Conservation (phyloP, 2,797 vertebrate species). For the Sebastes steindachneri region DNA sequence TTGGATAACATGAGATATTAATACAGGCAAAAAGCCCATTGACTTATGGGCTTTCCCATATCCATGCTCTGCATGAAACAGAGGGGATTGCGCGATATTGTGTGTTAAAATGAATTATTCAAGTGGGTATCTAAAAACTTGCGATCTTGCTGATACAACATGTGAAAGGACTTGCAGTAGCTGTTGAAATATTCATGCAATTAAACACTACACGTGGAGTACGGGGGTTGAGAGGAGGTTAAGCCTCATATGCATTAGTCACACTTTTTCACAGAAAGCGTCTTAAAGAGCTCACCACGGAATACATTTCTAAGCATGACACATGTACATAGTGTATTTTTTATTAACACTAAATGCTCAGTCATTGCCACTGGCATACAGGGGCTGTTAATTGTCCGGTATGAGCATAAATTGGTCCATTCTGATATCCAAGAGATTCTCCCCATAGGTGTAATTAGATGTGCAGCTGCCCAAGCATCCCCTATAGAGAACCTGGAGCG, state of each 20-base stretch:
- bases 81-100: constrained; percentile 1
- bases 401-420: constrained; percentile 60
- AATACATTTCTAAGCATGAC: neutral
- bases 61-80: neutral
- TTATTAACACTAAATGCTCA: constrained; percentile 50
- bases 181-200: constrained; percentile 74
- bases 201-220: constrained; percentile 52
- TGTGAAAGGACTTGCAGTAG: constrained; percentile 45
- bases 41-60: neutral
- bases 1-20: neutral
- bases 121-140: constrained; percentile 51
- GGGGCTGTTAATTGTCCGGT: constrained; percentile 58
- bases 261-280: constrained; percentile 4
- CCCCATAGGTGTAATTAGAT: constrained; percentile 80
- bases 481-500: constrained; percentile 74
- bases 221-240: constrained; percentile 41
- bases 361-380: constrained; percentile 43
- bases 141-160: constrained; percentile 60
- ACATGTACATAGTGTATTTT: constrained; percentile 28
- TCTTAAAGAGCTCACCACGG: neutral
- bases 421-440: constrained; percentile 67
- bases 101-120: constrained; percentile 58
- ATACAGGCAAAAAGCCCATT: neutral
- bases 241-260: constrained; percentile 35
- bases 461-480: constrained; percentile 72